A percentile compares a stretch with the other conserved stretches of the same genome.
These are phyloP conservation scores for Tetramorium alpestre DNA, from an alignment of 1,140 invertebrate genomes.

Conservation along the genomic window DNA sequence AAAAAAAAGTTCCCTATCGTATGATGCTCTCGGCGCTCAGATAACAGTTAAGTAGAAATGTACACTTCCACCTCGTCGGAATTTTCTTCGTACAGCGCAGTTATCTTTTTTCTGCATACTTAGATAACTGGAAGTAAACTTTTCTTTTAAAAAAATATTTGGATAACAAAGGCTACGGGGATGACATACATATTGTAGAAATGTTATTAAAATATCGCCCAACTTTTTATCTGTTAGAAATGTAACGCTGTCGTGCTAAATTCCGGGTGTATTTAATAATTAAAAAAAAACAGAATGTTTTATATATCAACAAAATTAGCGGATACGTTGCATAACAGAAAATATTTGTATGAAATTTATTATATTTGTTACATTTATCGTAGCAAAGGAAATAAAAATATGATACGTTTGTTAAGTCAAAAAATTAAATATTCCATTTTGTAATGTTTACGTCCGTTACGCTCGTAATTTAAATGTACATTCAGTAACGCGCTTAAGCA, in stretches of 20 bases:
- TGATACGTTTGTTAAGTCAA: not conserved
- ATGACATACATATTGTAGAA: not conserved
- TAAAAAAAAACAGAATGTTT: not conserved
- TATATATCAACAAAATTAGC: not conserved
- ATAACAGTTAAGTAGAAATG: slow-evolving; percentile 42
- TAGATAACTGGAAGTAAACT: slow-evolving; percentile 2
- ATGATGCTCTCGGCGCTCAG: slow-evolving; percentile 34
- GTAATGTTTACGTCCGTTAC: not conserved
- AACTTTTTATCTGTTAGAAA: not conserved
- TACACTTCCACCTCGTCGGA: slow-evolving; percentile 33
- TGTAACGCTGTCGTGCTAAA: not conserved
- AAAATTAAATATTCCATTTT: slow-evolving; percentile 1
- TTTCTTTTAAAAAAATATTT: not conserved
- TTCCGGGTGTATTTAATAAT: not conserved
- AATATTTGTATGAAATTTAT: not conserved
- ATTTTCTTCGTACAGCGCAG: not conserved
- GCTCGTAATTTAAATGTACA: slow-evolving; percentile 12
- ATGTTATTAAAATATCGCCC: not conserved
- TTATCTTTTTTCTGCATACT: slow-evolving; percentile 39
- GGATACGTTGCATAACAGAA: not conserved
- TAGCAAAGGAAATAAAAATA: not conserved
- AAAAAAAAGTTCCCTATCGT: slow-evolving; percentile 39
- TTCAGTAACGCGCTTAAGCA: not conserved
- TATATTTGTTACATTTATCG: not conserved
- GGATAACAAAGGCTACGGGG: not conserved